These are phyloP conservation scores for Tiliqua scincoides DNA, from an alignment of 2,113 vertebrate species.

Conservation along the genomic window DNA sequence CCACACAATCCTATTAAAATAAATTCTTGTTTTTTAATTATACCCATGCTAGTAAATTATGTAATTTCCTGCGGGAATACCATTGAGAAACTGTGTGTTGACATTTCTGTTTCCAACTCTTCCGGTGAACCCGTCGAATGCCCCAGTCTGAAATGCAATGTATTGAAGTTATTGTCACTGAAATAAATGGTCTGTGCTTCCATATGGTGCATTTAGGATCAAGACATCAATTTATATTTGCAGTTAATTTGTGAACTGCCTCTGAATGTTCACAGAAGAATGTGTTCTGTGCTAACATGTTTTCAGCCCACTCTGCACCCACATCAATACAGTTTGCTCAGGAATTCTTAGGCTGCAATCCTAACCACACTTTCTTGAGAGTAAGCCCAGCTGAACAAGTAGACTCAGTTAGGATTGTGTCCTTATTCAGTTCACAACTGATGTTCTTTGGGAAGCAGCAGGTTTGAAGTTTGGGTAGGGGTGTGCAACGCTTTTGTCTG, in stretches of 20 bases:
- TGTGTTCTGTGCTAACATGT: neutral
- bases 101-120: slow-evolving; percentile 5
- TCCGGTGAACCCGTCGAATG: slow-evolving; percentile 1
- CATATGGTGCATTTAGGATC: neutral
- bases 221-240: neutral
- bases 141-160: neutral
- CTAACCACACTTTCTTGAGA: no score
- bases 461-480: neutral
- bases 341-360: no score
- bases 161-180: neutral
- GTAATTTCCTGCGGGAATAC: slow-evolving; percentile 13
- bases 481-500: no score
- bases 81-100: neutral
- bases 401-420: no score
- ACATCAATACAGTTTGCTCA: neutral
- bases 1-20: slow-evolving; percentile 26
- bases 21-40: slow-evolving; percentile 38
- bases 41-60: slow-evolving; percentile 25
- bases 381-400: no score
- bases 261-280: neutral
- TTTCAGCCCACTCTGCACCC: no score
- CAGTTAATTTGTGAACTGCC: neutral
- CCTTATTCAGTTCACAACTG: neutral
- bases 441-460: neutral
- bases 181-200: neutral